Conservation (phyloP, 2,888 invertebrate species). For the Coremacera marginata region DNA sequence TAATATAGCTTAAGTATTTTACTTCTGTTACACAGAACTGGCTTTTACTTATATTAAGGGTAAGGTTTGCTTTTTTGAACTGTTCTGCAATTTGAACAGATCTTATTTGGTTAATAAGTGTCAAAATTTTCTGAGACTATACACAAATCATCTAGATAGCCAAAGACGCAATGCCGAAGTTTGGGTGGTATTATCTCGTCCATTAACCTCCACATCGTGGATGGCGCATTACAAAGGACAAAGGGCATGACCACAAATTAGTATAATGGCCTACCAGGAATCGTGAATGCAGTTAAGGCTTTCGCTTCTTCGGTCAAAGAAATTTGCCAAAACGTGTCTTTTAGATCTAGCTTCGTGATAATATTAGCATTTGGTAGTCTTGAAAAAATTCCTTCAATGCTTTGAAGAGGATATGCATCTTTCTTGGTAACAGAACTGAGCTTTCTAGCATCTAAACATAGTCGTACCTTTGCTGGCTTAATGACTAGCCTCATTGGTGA, state of each 20-base stretch:
- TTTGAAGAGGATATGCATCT: neutral
- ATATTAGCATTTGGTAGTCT: neutral
- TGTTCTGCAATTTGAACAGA: neutral
- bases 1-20: neutral
- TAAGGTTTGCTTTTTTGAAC: constrained; percentile 15
- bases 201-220: neutral
- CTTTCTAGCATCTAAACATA: constrained; percentile 29
- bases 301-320: constrained; percentile 21
- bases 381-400: neutral
- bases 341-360: neutral
- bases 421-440: constrained; percentile 9
- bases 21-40: neutral
- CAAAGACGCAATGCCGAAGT: constrained; percentile 28
- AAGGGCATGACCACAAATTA: constrained; percentile 40
- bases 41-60: neutral
- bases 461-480: constrained; percentile 27
- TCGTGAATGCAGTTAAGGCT: constrained; percentile 36
- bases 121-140: no score
- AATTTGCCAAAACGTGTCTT: constrained; percentile 41
- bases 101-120: neutral
- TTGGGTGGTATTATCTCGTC: constrained; percentile 27
- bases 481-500: constrained; percentile 28
- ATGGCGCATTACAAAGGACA: constrained; percentile 39
- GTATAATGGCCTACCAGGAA: constrained; percentile 40
- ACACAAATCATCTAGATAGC: constrained; percentile 1